These are phyloP conservation scores for Phylloscopus trochilus DNA, from an alignment of 2,113 vertebrate species.

Conservation along the genomic window DNA sequence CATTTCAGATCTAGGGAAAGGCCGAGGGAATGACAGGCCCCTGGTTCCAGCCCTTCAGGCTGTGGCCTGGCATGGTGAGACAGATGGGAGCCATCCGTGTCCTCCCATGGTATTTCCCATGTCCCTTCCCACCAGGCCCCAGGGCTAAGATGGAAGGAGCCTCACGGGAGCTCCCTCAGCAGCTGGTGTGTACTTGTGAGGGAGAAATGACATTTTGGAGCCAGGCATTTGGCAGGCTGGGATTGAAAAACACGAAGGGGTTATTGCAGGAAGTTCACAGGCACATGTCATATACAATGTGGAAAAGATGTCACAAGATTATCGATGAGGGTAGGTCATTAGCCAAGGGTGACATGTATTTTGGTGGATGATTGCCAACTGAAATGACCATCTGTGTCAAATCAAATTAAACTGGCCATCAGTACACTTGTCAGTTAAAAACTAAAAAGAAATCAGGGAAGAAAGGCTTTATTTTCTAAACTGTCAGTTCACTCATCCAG, in stretches of 20 bases:
- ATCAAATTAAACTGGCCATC: background rate
- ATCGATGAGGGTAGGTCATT: background rate
- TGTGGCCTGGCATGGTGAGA: background rate
- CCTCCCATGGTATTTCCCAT: background rate
- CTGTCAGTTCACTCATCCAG: background rate
- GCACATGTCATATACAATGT: background rate
- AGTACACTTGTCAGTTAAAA: conserved; percentile 1
- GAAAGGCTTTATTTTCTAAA: background rate
- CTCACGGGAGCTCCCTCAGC: background rate
- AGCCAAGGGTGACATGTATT: conserved; percentile 6
- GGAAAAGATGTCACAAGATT: conserved; percentile 19
- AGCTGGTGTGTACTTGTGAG: background rate
- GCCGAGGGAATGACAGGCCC: background rate
- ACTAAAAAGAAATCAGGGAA: background rate
- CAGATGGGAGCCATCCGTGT: background rate
- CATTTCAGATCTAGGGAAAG: background rate
- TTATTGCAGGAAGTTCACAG: background rate
- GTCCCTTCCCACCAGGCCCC: background rate
- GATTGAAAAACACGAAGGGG: background rate
- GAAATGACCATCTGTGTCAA: conserved; percentile 23
- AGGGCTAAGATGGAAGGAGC: background rate
- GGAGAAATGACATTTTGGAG: background rate
- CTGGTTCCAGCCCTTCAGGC: background rate
- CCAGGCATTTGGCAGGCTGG: background rate
- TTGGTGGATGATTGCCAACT: conserved; percentile 7